phyloP scores from a whole-genome alignment of 2,888 invertebrate species.

The Parnassius smintheus region DNA sequence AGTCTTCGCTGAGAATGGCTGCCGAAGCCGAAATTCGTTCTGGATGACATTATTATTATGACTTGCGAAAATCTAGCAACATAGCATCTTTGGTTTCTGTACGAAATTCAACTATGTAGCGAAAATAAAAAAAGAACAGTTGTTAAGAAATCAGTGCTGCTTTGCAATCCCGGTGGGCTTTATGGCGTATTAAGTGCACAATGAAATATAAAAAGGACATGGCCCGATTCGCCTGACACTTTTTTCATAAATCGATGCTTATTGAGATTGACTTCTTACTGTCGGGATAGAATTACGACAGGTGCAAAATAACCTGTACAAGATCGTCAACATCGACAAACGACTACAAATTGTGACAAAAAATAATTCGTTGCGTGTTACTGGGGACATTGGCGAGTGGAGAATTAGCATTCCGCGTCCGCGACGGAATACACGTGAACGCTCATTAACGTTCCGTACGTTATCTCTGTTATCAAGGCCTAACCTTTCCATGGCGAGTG shows the following conservation, averaged over 20 bases:
- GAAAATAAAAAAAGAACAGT: too few species aligned
- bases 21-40: too few species aligned
- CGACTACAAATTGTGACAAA: slow-evolving; percentile 63
- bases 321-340: slow-evolving; percentile 61
- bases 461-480: slow-evolving; percentile 69
- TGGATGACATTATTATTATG: too few species aligned
- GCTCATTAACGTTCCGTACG: slow-evolving; percentile 61
- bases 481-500: slow-evolving; percentile 68
- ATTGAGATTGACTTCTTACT: slow-evolving; percentile 12
- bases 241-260: not conserved
- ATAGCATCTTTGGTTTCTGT: too few species aligned
- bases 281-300: slow-evolving; percentile 37
- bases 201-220: not conserved
- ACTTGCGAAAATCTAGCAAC: too few species aligned
- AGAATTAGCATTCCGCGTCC: slow-evolving; percentile 54
- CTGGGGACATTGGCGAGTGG: slow-evolving; percentile 49
- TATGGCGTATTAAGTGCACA: not conserved
- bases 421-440: slow-evolving; percentile 44
- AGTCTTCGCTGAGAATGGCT: too few species aligned
- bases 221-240: not conserved
- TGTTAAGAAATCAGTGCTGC: too few species aligned
- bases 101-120: too few species aligned
- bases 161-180: too few species aligned
- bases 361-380: slow-evolving; percentile 55
- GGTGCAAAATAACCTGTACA: slow-evolving; percentile 36